Base-by-base conservation (phyloP, 2,113 vertebrate genomes). In the Lichenostomus cassidix region DNA sequence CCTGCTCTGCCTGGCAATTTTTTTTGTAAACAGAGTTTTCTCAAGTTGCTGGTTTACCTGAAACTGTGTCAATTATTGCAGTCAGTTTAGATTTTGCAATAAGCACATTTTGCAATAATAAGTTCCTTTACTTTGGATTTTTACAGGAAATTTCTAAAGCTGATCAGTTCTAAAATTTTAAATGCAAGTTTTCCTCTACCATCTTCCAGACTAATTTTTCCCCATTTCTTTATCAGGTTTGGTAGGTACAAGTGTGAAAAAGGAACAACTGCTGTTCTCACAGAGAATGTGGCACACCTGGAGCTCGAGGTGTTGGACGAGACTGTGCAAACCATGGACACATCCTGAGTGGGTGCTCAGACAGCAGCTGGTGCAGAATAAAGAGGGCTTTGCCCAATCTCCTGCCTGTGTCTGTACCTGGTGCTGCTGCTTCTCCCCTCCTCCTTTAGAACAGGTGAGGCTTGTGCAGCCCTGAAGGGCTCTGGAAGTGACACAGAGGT, bases 241-340 rank as follows among this genome's bases (percentile, higher is more conserved):
- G 98, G 98, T 11, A 95, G 91, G 24, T 98, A 98, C 94, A 97
- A 94, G 49, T 98, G 98, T 92, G 98, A 98, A 78, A 98, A 97
- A 67, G 98, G 98, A 73, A 98, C 98, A 6, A 98, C 98, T 4
- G 98, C 97, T 2, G 78, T 98, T 64, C 98, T 98, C 82, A 96
- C 98, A 1, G 98, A 98, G 47, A 97, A 94, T 1, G 94, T 98
- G 5, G 97, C 96, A 4, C 67, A 84, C 25, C 91, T 98, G 95
- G 97, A 98, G 4, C 60, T 98, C 0, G 98, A 98, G 91, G 97
- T 98, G 90, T 68, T 98, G 81, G 98, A 98, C 42, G 98, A 98
- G 58, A 97, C 93, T 0, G 97, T 98, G 7, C 98, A 98, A 28
- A 98, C 98, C 7, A 98, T 98, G 98, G 98, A 98, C 92, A 98